These are phyloP conservation scores for Choloepus hoffmanni DNA, from an alignment of 2,113 vertebrate genomes.

Conservation along the genomic window DNA sequence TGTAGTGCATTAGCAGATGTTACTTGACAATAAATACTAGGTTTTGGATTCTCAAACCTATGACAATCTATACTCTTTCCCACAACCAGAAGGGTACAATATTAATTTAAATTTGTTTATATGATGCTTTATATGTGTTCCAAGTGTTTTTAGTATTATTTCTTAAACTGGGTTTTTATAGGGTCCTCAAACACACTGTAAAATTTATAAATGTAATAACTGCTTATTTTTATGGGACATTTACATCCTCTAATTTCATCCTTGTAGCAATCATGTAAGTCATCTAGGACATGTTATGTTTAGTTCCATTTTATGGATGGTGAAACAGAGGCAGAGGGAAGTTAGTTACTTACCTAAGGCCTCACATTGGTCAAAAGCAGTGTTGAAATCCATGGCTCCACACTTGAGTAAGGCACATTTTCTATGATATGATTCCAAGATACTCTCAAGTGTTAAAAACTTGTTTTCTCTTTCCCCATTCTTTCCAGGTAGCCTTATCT, in stretches of 20 bases:
- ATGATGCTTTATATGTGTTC: conserved; percentile 9
- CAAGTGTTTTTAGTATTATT: conserved; percentile 33
- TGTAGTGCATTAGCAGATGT: not conserved
- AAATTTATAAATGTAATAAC: conserved; percentile 64
- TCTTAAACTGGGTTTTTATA: not conserved
- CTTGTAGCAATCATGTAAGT: conserved; percentile 5
- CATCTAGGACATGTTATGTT: conserved; percentile 23
- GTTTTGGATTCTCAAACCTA: conserved; percentile 45
- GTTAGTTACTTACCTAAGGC: not conserved
- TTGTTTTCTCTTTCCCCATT: not conserved
- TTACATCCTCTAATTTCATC: conserved; percentile 58
- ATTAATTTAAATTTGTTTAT: conserved; percentile 32
- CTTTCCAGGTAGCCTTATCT: not conserved
- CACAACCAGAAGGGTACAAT: not conserved
- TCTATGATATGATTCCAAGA: conserved; percentile 2
- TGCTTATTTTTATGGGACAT: conserved; percentile 36
- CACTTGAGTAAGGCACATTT: not conserved
- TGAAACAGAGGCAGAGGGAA: not conserved
- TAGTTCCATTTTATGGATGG: not conserved
- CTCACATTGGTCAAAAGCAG: conserved; percentile 3
- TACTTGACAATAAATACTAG: not conserved
- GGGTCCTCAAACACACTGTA: conserved; percentile 20
- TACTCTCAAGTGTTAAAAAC: not conserved
- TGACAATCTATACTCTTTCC: conserved; percentile 1
- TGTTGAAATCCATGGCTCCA: not conserved